Percentiles rank a stretch among this genome's conserved stretches.
Evolutionary conservation across 2,113 vertebrate genomes (phyloP).

Genomic region (Apeltes quadracus): DNA sequence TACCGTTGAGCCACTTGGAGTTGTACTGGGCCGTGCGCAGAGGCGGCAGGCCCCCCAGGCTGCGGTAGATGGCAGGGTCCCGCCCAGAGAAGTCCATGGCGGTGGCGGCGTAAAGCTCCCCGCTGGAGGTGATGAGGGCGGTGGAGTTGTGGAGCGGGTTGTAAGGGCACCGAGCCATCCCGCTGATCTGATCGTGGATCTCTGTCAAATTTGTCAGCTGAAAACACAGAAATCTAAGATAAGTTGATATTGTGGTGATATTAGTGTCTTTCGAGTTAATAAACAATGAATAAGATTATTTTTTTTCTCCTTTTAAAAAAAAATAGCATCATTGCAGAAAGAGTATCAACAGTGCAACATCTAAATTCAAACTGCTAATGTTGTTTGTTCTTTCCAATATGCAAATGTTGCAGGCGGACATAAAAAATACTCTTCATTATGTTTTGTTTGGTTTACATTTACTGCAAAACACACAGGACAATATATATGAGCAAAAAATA

Average conservation of each 20-base stretch:
- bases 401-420: slow-evolving; percentile 55
- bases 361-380: slow-evolving; percentile 65
- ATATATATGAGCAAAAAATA: slow-evolving; percentile 23
- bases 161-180: slow-evolving; percentile 97
- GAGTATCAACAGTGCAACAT: slow-evolving; percentile 56
- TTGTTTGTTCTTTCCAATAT: slow-evolving; percentile 66
- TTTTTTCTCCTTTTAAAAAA: slow-evolving; percentile 17
- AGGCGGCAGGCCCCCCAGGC: slow-evolving; percentile 90
- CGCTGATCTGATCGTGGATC: slow-evolving; percentile 97
- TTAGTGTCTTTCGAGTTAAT: slow-evolving; percentile 3
- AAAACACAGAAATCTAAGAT: too few relatives aligned
- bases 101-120: slow-evolving; percentile 94
- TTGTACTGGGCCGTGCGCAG: slow-evolving; percentile 98
- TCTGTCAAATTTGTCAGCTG: slow-evolving; percentile 93
- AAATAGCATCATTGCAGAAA: slow-evolving; percentile 30
- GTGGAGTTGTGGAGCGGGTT: slow-evolving; percentile 98
- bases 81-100: slow-evolving; percentile 98
- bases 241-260: too few relatives aligned
- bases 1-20: slow-evolving; percentile 99
- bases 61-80: slow-evolving; percentile 97
- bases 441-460: slow-evolving; percentile 66
- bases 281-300: slow-evolving; percentile 19
- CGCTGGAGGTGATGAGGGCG: slow-evolving; percentile 92
- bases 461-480: slow-evolving; percentile 19
- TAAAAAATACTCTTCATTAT: slow-evolving; percentile 64